A percentile compares a stretch with the other conserved stretches of the same genome.
Conservation (phyloP, 2,113 vertebrate species). For the Anarhynchus alexandrinus region DNA sequence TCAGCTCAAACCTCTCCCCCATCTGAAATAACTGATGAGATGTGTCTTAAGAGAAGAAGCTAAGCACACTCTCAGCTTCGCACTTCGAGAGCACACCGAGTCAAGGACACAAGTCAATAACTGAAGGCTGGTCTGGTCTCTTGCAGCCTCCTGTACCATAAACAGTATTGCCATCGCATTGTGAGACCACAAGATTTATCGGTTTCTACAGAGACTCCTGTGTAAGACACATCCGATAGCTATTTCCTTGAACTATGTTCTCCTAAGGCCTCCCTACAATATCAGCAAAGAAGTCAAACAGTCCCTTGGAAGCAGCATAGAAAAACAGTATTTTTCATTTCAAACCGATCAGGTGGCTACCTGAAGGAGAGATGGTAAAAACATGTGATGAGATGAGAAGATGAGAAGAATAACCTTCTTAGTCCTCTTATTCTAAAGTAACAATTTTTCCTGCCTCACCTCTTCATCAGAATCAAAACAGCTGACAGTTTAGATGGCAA, state of each 20-base stretch:
- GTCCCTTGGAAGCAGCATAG: not conserved
- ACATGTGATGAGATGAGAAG: not conserved
- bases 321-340: not conserved
- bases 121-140: not conserved
- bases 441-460: not conserved
- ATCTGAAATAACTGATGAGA: not conserved
- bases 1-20: not conserved
- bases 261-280: not conserved
- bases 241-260: not conserved
- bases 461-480: not conserved
- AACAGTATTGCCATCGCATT: not conserved
- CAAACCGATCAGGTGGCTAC: not conserved
- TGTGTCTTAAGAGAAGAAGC: not conserved
- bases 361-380: not conserved
- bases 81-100: not conserved
- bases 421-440: not conserved
- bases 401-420: not conserved
- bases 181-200: not conserved
- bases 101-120: not conserved
- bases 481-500: not conserved
- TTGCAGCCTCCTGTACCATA: not conserved
- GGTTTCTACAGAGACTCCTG: not conserved
- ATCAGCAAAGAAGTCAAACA: not conserved
- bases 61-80: not conserved
- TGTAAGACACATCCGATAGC: fast-evolving